Base-by-base conservation (phyloP, 2,113 vertebrate genomes). In the Formicarius rufipectus region DNA sequence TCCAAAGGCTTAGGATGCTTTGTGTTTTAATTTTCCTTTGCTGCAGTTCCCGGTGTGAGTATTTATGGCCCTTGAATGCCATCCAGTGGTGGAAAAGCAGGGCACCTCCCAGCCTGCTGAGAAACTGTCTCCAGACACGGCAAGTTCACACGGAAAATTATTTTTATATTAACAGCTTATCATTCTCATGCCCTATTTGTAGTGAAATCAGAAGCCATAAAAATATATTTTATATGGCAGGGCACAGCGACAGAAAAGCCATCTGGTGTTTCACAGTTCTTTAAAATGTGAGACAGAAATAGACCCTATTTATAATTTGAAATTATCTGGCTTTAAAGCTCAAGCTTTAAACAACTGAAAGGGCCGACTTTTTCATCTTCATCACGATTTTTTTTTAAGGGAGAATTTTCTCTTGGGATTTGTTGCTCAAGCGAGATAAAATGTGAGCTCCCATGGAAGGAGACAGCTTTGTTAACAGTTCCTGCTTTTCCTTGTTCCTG, bases 31-130 rank as follows among this genome's bases (percentile, higher is more conserved):
- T 49, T 53, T 50, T 35, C 45, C 81, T 88, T 81, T 67, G 59
- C 82, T 78, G 79, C 27, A 7, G 49, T 25, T 87, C 12, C 23
- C 22, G 1, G 9, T 23, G 67, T 52, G 58, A n/a, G 79, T 71
- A 92, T 96, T 89, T 67, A 37, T 52, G 75, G 95, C 77, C 69
- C 89, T 95, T 82, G 93, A 94, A 89, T 96, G 69, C 97, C 97
- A 96, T 95, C 97, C 55, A 96, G 97, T 91, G 98, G 97, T 80
- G 22, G 67, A 42, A 93, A 87, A 52, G 42, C 40, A 90, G 28
- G 27, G 39, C 49, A 78, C 56, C 83, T 67, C 59, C 79, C 56
- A 86, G 40, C 20, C 73, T 75, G 72, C 71, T 74, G 82, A 27
- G 39, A 52, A 84, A 66, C 30, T 59, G 66, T 53, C 49, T 87